Conservation (phyloP, 1,140 invertebrate species). For the Campoletis sonorensis region DNA sequence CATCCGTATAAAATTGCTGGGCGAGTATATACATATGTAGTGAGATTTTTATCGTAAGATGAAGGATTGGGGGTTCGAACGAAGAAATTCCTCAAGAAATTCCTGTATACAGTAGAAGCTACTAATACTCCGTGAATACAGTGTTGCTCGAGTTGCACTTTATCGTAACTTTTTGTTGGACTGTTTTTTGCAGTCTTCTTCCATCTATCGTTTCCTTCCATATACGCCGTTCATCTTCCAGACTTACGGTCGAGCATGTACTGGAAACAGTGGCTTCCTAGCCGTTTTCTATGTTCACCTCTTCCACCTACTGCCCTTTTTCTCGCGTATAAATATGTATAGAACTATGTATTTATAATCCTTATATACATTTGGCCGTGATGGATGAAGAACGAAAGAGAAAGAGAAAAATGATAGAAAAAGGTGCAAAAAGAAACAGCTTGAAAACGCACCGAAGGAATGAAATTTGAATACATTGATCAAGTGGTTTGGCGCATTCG, state of each 20-base stretch:
- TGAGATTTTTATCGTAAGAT: background rate
- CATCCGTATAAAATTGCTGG: background rate
- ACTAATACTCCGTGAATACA: slow-evolving; percentile 22
- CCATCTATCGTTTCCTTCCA: background rate
- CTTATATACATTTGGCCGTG: background rate
- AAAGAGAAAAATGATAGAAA: background rate
- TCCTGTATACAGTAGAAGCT: background rate
- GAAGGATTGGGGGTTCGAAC: background rate
- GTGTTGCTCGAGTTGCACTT: background rate
- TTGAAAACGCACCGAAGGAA: background rate
- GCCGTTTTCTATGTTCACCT: background rate
- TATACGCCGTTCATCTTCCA: slow-evolving; percentile 21
- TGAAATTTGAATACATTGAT: slow-evolving; percentile 20
- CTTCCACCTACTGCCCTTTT: background rate
- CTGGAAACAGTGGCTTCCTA: background rate
- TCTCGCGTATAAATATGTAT: background rate
- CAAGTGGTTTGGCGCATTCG: background rate
- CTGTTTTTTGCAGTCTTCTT: background rate
- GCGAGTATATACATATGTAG: slow-evolving; percentile 7
- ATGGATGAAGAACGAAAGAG: background rate
- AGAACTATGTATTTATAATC: slow-evolving; percentile 1
- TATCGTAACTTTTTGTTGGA: background rate
- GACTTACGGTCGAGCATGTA: background rate
- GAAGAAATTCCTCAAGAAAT: slow-evolving; percentile 30
- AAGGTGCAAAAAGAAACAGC: background rate